A percentile compares a stretch with the other conserved stretches of the same genome.
These are phyloP conservation scores for Ectemnius cavifrons DNA, from an alignment of 2,888 invertebrate genomes.

Conservation along the genomic window DNA sequence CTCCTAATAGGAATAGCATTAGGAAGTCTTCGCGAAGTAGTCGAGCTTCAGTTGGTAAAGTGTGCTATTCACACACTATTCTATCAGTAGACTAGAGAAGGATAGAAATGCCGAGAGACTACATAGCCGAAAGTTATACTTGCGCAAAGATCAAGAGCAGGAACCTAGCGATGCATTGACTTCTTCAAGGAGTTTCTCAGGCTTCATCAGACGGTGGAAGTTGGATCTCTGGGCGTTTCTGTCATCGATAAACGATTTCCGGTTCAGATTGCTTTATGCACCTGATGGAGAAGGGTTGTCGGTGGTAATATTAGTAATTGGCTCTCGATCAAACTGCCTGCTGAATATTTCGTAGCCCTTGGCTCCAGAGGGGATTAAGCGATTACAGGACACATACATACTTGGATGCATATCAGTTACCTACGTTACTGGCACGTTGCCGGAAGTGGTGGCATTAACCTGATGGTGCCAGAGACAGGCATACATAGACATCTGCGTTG, in stretches of 20 bases:
- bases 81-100: too few species aligned
- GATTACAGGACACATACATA: too few species aligned
- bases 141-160: not conserved
- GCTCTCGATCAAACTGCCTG: constrained; percentile 28
- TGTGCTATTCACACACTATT: not conserved
- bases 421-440: constrained; percentile 29
- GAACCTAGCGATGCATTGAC: not conserved
- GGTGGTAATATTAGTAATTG: constrained; percentile 65
- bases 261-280: too few species aligned
- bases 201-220: not conserved
- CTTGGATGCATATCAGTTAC: constrained; percentile 31
- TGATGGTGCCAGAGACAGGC: constrained; percentile 27
- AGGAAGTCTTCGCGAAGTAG: constrained; percentile 8
- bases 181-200: not conserved
- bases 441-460: constrained; percentile 38
- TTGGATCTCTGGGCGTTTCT: not conserved
- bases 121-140: constrained; percentile 7
- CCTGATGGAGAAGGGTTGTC: constrained; percentile 46
- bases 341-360: constrained; percentile 35
- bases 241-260: constrained; percentile 65
- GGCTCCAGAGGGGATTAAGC: not conserved
- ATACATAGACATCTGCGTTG: constrained; percentile 14
- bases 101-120: not conserved
- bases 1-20: not conserved
- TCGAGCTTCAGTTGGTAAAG: not conserved